Evolutionary conservation across 2,797 vertebrate genomes (phyloP).

Genomic region (Phataginus tricuspis): DNA sequence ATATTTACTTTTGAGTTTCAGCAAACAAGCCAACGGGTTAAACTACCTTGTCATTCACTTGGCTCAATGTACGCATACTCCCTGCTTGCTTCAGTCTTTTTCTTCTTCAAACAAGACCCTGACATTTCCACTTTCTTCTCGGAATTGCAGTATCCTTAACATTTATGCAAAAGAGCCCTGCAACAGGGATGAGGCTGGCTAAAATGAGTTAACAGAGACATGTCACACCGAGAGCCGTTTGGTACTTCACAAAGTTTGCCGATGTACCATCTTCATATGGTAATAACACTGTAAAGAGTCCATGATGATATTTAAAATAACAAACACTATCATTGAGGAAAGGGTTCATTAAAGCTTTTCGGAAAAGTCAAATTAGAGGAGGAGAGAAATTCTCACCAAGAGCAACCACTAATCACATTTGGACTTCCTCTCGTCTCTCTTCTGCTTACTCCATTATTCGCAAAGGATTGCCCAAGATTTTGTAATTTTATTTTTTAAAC

Average conservation of each 20-base stretch:
- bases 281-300: slow-evolving; percentile 83
- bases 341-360: slow-evolving; percentile 85
- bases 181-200: slow-evolving; percentile 75
- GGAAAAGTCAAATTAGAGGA: slow-evolving; percentile 86
- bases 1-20: slow-evolving; percentile 91
- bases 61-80: slow-evolving; percentile 85
- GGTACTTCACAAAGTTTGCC: slow-evolving; percentile 81
- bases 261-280: slow-evolving; percentile 80
- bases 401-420: slow-evolving; percentile 85
- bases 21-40: slow-evolving; percentile 90
- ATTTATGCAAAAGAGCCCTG: slow-evolving; percentile 81
- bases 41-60: slow-evolving; percentile 88
- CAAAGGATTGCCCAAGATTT: slow-evolving; percentile 84
- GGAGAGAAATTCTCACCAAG: slow-evolving; percentile 83
- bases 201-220: slow-evolving; percentile 77
- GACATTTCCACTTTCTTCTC: slow-evolving; percentile 76
- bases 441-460: slow-evolving; percentile 80
- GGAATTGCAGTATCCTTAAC: slow-evolving; percentile 78
- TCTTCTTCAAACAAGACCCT: slow-evolving; percentile 80
- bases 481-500: slow-evolving; percentile 82
- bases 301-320: slow-evolving; percentile 85
- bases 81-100: slow-evolving; percentile 56
- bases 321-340: slow-evolving; percentile 80
- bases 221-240: slow-evolving; percentile 76
- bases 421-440: slow-evolving; percentile 80